Evolutionary conservation across 2,797 vertebrate species (phyloP).

Genomic region (Gymnothorax javanicus): DNA sequence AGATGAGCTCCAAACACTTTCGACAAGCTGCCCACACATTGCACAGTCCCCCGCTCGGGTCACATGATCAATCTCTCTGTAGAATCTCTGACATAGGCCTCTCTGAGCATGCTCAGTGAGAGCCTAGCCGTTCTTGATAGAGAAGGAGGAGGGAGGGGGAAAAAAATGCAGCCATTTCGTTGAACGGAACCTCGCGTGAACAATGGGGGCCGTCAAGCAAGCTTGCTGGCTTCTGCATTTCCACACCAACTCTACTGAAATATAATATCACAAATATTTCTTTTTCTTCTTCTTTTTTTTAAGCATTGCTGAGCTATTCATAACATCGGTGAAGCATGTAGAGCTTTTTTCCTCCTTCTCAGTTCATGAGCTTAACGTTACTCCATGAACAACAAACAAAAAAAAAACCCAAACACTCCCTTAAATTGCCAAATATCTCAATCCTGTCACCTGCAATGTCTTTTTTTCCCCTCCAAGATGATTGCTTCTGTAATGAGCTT

Average conservation of each 20-base stretch:
- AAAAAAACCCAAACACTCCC: not conserved
- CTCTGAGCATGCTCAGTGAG: constrained; percentile 64
- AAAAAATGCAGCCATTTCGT: constrained; percentile 58
- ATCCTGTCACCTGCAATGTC: not conserved
- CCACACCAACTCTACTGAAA: constrained; percentile 8
- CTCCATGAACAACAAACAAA: not conserved
- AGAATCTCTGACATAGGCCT: constrained; percentile 56
- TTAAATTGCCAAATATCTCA: not conserved
- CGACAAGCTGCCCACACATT: constrained; percentile 54
- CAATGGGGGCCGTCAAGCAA: constrained; percentile 26
- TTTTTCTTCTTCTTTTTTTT: constrained; percentile 8
- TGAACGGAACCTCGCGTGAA: constrained; percentile 43
- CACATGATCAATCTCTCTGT: constrained; percentile 58
- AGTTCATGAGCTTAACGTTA: not conserved
- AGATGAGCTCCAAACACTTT: constrained; percentile 50
- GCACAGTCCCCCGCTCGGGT: constrained; percentile 52
- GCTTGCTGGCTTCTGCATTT: constrained; percentile 22
- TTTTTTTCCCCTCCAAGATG: not conserved
- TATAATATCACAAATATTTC: constrained; percentile 11
- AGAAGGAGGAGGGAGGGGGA: constrained; percentile 54
- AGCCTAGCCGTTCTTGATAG: constrained; percentile 52
- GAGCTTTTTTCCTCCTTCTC: not conserved
- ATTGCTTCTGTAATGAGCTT: not conserved
- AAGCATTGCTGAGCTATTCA: not conserved
- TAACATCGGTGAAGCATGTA: not conserved